phyloP scores from a whole-genome alignment of 2,888 invertebrate genomes.

The Apamea crenata region DNA sequence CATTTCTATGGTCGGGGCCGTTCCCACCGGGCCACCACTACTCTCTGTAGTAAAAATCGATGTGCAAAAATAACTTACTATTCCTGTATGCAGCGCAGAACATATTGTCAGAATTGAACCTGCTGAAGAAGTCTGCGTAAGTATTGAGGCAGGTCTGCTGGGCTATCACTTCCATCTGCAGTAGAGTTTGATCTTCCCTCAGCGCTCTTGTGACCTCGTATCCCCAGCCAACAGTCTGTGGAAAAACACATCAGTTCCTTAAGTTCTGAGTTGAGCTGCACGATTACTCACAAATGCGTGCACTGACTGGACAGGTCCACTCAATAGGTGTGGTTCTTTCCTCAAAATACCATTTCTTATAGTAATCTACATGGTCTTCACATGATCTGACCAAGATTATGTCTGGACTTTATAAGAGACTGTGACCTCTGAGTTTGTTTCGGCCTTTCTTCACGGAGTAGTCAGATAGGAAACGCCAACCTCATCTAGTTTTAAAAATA shows the following conservation, averaged over 20 bases:
- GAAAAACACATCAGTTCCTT: not conserved
- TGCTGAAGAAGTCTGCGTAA: conserved; percentile 37
- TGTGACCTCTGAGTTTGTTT: not conserved
- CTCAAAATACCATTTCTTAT: not conserved
- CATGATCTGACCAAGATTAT: not conserved
- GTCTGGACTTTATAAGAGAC: not conserved
- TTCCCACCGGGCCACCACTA: not conserved
- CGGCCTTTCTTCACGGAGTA: not conserved
- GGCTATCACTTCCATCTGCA: conserved; percentile 90
- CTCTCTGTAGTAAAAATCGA: not conserved
- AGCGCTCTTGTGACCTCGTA: conserved; percentile 46
- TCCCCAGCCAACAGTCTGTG: conserved; percentile 64
- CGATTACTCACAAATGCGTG: too few species aligned
- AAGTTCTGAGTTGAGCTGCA: not conserved
- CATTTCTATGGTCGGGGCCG: not conserved
- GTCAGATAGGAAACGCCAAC: too few species aligned
- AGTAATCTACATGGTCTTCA: not conserved
- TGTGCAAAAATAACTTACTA: conserved; percentile 24
- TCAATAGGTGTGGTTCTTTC: not conserved
- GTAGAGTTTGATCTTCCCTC: conserved; percentile 84
- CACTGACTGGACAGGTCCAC: not conserved
- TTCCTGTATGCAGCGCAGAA: conserved; percentile 60
- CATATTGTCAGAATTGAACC: conserved; percentile 48
- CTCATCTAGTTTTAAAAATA: too few species aligned
- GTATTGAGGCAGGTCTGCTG: conserved; percentile 86